Base-by-base conservation (phyloP, 2,888 invertebrate genomes). In the Stenodera caucasica region DNA sequence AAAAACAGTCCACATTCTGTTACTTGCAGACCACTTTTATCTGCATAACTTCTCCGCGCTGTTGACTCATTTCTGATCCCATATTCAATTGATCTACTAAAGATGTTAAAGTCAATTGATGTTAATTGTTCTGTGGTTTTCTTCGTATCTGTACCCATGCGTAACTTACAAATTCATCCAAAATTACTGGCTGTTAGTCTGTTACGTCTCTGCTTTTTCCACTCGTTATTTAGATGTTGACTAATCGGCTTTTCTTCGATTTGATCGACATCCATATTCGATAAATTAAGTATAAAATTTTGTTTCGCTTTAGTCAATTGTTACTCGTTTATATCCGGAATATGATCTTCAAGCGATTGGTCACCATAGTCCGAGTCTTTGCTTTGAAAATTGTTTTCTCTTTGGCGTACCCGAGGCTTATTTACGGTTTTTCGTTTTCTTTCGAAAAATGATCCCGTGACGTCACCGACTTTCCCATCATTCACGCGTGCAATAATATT, bases 1-100 rank as follows among this genome's bases (percentile, higher is more conserved):
- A 72, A 66, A 56, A 72, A 70, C 21, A 72, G 60, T n/a, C 73
- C 74, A 54, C 71, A 69, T 7, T 50, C 30, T 3, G 29, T 37
- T n/a, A 69, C 65, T 9, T 61, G 51, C 33, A 67, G 58, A 6
- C 56, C 58, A 15, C 32, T 30, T 18, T 58, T 55, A n/a, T n/a
- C n/a, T 32, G 57, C 55, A 40, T 68, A 58, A 29, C 58, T 54
- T 11, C 54, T 37, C 45, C 50, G 65, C 2, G 70, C 70, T 11
- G 12, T 35, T 37, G 35, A 9, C 35, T 55, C 55, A 45, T 55
- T 15, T n/a, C 70, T 67, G 11, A 64, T 62, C 8, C 61, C 63
- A 8, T 35, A 45, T 9, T 45, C 12, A 8, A 45, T 7, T 12
- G 50, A 12, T 52, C 11, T 53, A 55, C 14, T 29, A 9, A 12